These are phyloP conservation scores for Phrynocephalus vlangalii DNA, from an alignment of 2,797 vertebrate genomes.

Conservation along the genomic window DNA sequence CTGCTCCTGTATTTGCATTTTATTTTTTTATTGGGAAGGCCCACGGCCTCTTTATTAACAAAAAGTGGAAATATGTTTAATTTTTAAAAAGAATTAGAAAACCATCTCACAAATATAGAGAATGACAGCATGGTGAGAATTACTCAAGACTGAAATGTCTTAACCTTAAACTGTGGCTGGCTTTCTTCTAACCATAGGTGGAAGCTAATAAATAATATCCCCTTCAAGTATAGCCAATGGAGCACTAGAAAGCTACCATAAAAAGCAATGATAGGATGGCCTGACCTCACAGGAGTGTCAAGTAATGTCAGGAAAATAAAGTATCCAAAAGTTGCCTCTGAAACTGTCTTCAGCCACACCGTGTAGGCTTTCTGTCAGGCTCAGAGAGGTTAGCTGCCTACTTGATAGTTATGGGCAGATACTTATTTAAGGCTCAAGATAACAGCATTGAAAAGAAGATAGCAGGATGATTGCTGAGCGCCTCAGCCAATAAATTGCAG, in stretches of 20 bases:
- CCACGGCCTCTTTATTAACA: too few relatives aligned
- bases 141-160: not conserved
- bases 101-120: not conserved
- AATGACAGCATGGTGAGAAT: not conserved
- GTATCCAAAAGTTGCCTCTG: not conserved
- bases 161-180: not conserved
- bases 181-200: conserved; percentile 11
- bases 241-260: conserved; percentile 8
- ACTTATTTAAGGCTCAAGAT: conserved; percentile 51
- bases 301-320: conserved; percentile 8
- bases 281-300: not conserved
- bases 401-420: conserved; percentile 49
- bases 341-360: conserved; percentile 10
- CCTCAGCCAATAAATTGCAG: conserved; percentile 55
- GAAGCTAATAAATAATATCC: conserved; percentile 1
- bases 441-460: conserved; percentile 64
- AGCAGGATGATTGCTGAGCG: conserved; percentile 46
- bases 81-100: not conserved
- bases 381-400: conserved; percentile 34
- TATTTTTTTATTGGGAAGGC: too few relatives aligned
- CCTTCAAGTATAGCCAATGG: not conserved
- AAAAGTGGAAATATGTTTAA: too few relatives aligned
- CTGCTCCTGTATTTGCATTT: too few relatives aligned
- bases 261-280: conserved; percentile 25
- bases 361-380: conserved; percentile 33